Evolutionary conservation across 1,140 invertebrate genomes (phyloP), one percentile per base, ranked within the genome.

Genomic region (Mizuhopecten yessoensis): DNA sequence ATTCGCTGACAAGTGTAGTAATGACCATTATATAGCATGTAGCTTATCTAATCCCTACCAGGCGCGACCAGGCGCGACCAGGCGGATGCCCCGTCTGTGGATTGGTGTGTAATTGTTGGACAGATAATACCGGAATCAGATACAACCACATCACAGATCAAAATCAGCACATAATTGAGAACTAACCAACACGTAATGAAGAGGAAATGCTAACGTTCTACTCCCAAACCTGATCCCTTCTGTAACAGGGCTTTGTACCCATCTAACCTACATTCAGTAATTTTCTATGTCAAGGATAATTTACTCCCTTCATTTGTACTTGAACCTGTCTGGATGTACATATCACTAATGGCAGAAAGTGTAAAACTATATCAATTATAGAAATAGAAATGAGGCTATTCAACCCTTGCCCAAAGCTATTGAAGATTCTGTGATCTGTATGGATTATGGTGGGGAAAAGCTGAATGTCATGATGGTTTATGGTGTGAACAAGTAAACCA

Each of bases 211-310:
- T 75, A 75, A 75, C n/a, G 57, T n/a, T 75, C n/a, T 75, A 75
- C 57, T 29, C 57, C 57, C 57, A 75, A 75, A 75, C 57, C n/a
- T 39, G 13, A 39, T 39, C 36, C 36, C 5, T 39, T 39, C 36
- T 39, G 36, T 39, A 39, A 5, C 36, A n/a, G n/a, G 23, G 57
- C n/a, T 75, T 17, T 75, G 57, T 75, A 75, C 57, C 29, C 5
- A 75, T 29, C 57, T 75, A n/a, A 75, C 57, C 57, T n/a, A 75
- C 57, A 75, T 75, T 75, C 57, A 1, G 23, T 75, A 75, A 75
- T 29, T 75, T 75, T 75, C 57, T 75, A 29, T 75, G 57, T 75
- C 57, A 75, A 75, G 57, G 57, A 75, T 75, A 75, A 75, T 75
- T n/a, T 29, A n/a, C 57, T 75, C 17, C n/a, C 11, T 75, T 29